Evolutionary conservation across 35 echinoderm and acorn worm species (phyloP).

Genomic region (Eucidaris tribuloides): DNA sequence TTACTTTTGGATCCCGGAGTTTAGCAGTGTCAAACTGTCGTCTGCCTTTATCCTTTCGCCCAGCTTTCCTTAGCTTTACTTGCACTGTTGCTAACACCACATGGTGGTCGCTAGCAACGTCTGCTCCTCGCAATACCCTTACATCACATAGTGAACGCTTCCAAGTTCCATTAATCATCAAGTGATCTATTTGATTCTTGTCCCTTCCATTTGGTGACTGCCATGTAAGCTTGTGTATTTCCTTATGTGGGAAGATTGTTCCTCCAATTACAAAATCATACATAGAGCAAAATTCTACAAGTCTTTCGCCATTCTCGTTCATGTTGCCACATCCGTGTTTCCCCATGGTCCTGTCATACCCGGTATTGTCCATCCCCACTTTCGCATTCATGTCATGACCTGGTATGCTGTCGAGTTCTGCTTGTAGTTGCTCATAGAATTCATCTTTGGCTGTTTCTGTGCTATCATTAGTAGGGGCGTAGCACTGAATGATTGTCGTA

Average conservation of each 20-base stretch:
- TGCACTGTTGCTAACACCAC: conserved; percentile 20
- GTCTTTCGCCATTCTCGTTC: conserved; percentile 27
- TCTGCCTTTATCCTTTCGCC: conserved; percentile 6
- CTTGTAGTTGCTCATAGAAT: conserved; percentile 34
- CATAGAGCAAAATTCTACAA: conserved; percentile 9
- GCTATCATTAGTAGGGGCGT: conserved; percentile 37
- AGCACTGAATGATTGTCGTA: conserved; percentile 13
- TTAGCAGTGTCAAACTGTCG: not conserved
- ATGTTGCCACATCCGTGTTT: conserved; percentile 14
- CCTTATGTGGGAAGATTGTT: conserved; percentile 26
- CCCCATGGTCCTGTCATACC: conserved; percentile 5
- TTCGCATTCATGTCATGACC: conserved; percentile 27
- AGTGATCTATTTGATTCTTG: conserved; percentile 33
- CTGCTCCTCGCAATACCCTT: conserved; percentile 32
- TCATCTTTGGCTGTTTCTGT: not conserved
- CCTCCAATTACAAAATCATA: conserved; percentile 35
- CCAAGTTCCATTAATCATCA: not conserved
- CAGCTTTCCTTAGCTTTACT: conserved; percentile 32
- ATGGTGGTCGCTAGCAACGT: conserved; percentile 35
- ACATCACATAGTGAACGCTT: conserved; percentile 21
- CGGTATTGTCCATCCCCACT: conserved; percentile 13
- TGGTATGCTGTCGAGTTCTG: not conserved
- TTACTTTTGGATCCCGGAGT: not conserved
- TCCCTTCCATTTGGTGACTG: not conserved
- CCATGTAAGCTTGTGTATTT: conserved; percentile 26